A percentile compares a stretch with the other conserved stretches of the same genome.
Conservation (phyloP, 2,797 vertebrate genomes). For the Octomys mimax region DNA sequence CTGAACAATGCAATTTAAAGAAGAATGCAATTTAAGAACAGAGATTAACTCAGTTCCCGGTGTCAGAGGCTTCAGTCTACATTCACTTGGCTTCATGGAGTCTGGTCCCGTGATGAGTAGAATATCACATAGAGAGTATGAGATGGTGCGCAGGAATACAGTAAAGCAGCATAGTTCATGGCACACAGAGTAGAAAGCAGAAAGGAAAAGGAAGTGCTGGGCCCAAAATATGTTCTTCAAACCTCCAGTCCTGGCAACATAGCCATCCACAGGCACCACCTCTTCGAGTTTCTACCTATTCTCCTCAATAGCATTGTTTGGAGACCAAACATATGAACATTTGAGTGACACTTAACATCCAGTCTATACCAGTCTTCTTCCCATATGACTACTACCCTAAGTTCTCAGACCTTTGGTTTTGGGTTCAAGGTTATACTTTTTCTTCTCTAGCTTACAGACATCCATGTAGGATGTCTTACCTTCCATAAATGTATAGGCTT, state of each 20-base stretch:
- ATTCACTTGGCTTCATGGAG: too few relatives aligned
- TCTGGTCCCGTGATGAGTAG: neutral
- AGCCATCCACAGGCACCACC: neutral
- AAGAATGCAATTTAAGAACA: neutral
- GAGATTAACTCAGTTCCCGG: neutral
- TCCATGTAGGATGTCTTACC: neutral
- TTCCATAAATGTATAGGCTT: neutral
- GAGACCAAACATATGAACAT: neutral
- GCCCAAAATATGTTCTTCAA: neutral
- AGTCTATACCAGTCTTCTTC: neutral
- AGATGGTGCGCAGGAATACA: neutral
- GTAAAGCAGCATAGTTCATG: neutral
- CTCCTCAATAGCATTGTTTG: neutral
- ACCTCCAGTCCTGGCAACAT: neutral
- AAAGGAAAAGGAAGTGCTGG: neutral
- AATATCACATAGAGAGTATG: neutral
- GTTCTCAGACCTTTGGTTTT: neutral
- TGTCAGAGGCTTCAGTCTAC: neutral
- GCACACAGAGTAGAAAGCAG: neutral
- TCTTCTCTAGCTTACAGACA: neutral
- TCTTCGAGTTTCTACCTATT: neutral
- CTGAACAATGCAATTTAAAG: neutral
- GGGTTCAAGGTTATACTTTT: neutral
- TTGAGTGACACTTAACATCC: neutral
- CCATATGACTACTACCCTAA: neutral